A percentile compares a stretch with the other conserved stretches of the same genome.
phyloP scores from a whole-genome alignment of 2,113 vertebrate species.

The Mustelus asterias region DNA sequence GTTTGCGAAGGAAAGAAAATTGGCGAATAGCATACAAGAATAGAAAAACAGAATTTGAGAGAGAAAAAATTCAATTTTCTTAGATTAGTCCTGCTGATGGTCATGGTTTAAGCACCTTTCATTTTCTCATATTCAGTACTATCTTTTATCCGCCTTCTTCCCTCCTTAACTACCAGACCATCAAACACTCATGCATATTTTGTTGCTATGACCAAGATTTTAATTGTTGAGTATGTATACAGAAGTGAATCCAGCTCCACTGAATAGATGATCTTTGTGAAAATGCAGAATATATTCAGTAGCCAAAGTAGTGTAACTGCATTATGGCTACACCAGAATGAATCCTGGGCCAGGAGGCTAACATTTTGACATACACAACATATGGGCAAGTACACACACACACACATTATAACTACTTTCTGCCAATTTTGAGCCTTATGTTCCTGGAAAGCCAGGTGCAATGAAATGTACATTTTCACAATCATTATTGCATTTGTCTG shows the following conservation, averaged over 20 bases:
- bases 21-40: not conserved
- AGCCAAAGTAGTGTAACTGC: not conserved
- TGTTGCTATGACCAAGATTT: not conserved
- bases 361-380: not conserved
- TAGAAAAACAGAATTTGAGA: not conserved
- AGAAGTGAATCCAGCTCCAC: not conserved
- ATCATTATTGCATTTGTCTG: not conserved
- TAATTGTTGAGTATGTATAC: not conserved
- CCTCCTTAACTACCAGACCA: not conserved
- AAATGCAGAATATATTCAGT: not conserved
- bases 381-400: not conserved
- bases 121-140: not conserved
- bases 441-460: not conserved
- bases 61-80: not conserved
- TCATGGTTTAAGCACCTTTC: not conserved
- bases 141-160: not conserved
- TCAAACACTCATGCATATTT: not conserved
- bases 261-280: not conserved
- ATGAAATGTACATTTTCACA: not conserved
- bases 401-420: not conserved
- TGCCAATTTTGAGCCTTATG: not conserved
- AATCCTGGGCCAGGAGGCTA: not conserved
- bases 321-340: not conserved
- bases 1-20: not conserved
- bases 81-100: not conserved